Evolutionary conservation across 2,888 invertebrate genomes (phyloP).

Genomic region (Chloroclysta siterata): DNA sequence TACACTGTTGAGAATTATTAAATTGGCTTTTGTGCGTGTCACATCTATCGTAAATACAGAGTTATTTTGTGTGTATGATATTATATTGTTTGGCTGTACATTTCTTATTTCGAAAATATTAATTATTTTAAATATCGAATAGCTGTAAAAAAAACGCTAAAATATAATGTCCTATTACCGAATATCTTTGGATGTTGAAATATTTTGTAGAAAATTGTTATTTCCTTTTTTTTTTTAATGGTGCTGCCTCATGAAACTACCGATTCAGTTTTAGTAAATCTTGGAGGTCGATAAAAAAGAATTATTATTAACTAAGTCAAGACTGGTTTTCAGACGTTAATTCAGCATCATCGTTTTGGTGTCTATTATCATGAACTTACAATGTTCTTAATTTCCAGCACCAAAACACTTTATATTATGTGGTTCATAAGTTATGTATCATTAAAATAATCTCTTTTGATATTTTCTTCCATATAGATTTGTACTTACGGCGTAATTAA

Average conservation of each 20-base stretch:
- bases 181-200: constrained; percentile 21
- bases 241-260: constrained; percentile 19
- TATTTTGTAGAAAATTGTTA: constrained; percentile 23
- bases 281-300: background rate
- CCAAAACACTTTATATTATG: constrained; percentile 8
- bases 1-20: constrained; percentile 5
- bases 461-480: constrained; percentile 9
- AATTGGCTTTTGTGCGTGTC: constrained; percentile 30
- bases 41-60: constrained; percentile 23
- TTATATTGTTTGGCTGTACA: constrained; percentile 35
- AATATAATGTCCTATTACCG: constrained; percentile 1
- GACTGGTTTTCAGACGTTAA: constrained; percentile 1
- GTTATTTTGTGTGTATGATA: constrained; percentile 24
- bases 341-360: background rate
- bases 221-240: constrained; percentile 15
- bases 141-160: background rate
- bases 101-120: constrained; percentile 25
- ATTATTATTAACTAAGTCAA: background rate
- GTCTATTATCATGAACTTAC: background rate
- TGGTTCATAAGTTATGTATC: constrained; percentile 11
- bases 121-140: constrained; percentile 24
- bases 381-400: constrained; percentile 19
- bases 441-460: constrained; percentile 7
- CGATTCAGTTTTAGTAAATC: background rate
- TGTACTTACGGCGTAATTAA: constrained; percentile 15